Conservation (phyloP, 2,888 invertebrate species). For the Pseudococcus viburni region DNA sequence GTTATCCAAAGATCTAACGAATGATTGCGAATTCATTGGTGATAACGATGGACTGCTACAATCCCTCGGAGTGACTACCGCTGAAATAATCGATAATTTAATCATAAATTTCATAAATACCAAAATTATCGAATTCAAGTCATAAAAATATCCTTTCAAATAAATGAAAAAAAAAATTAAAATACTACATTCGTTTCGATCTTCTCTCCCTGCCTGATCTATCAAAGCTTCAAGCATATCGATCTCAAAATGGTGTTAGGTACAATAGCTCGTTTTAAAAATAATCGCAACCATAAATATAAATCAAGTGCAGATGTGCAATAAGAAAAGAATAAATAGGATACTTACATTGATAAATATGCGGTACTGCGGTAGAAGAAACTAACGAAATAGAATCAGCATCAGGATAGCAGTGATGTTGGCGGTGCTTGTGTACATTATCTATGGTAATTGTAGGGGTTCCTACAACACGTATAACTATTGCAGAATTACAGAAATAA, state of each 20-base stretch:
- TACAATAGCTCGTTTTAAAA: neutral
- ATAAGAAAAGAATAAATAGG: slow-evolving; percentile 68
- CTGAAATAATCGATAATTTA: slow-evolving; percentile 68
- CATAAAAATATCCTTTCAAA: neutral
- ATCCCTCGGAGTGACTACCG: slow-evolving; percentile 86
- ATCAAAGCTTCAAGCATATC: neutral
- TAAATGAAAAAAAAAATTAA: too few relatives aligned
- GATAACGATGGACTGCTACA: slow-evolving; percentile 85
- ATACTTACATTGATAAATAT: slow-evolving; percentile 82
- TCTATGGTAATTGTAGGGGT: slow-evolving; percentile 75
- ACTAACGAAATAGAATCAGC: slow-evolving; percentile 81
- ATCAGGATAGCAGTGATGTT: slow-evolving; percentile 75
- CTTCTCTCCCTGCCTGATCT: neutral
- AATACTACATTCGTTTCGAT: neutral
- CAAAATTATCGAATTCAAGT: neutral
- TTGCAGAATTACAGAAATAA: slow-evolving; percentile 43
- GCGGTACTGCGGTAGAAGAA: slow-evolving; percentile 78
- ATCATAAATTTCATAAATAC: neutral
- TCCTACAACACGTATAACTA: slow-evolving; percentile 70
- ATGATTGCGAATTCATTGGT: slow-evolving; percentile 83
- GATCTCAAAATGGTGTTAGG: neutral
- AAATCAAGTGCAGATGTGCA: slow-evolving; percentile 26
- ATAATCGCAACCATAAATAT: neutral
- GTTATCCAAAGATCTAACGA: slow-evolving; percentile 82
- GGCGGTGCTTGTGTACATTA: slow-evolving; percentile 66